Base-by-base conservation (phyloP, 2,797 vertebrate species). In the Acanthurus lineatus region DNA sequence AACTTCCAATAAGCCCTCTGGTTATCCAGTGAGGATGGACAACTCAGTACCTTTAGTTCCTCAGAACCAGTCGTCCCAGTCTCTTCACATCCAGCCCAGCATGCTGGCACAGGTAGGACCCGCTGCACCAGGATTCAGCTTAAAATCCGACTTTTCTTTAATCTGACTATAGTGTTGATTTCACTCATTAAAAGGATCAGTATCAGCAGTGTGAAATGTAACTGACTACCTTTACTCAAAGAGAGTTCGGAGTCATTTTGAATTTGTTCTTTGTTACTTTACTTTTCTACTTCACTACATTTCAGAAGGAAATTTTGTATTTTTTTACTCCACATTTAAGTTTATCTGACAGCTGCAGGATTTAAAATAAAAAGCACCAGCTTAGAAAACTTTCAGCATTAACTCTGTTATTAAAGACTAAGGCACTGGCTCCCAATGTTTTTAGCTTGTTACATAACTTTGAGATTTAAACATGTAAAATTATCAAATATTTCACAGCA, bases 11-110 rank as follows among this genome's bases (percentile, higher is more conserved):
- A 99, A 99, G 59, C 97, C 98, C 58, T 96, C 97, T 82, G 97
- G 95, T 56, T 99, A 97, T 89, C 97, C 98, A 19, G 97, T 99
- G 77, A 96, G 97, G 91, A 97, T 99, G 97, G 98, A 99, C 85
- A 98, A 96, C 83, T 95, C 97, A 0, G 97, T 99, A 19, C 97
- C 98, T 0, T 94, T 99, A 75, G 97, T 98, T 10, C 96, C 98
- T 61, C 98, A 98, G 89, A 97, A 96, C 71, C 97, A 98, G 53
- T 96, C 98, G 40, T 95, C 96, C 9, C 98, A 98, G 89, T 96
- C 97, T 5, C 95, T 99, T 2, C 98, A 99, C 93, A 97, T 99
- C 88, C 98, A 99, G 90, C 97, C 98, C 2, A 93, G 97, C 88
- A 97, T 99, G 89, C 95, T 99, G 75, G 94, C 98, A 6, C 98